Percentiles rank a stretch among this genome's conserved stretches.
Conservation (phyloP, 2,888 invertebrate genomes). For the Monochamus alternatus region DNA sequence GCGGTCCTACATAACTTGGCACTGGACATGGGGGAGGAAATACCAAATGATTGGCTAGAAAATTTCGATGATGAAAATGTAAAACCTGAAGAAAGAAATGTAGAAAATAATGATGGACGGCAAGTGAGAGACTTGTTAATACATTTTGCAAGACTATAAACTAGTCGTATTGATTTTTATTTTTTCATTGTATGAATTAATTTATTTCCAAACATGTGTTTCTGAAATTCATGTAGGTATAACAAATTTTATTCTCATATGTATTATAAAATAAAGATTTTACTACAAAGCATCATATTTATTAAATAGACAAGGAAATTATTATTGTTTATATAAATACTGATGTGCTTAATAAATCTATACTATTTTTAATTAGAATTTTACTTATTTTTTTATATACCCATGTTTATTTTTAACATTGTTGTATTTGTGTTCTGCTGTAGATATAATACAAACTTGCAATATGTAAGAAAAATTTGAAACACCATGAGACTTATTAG, state of each 20-base stretch:
- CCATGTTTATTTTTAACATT: neutral
- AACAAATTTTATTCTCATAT: neutral
- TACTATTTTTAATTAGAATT: neutral
- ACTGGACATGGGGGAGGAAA: neutral
- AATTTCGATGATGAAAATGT: neutral
- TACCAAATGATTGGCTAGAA: slow-evolving; percentile 13
- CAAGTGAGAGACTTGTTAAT: neutral
- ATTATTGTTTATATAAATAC: slow-evolving; percentile 1
- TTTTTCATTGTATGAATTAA: neutral
- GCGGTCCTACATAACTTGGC: slow-evolving; percentile 34
- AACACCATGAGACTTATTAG: no score
- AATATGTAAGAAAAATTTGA: no score
- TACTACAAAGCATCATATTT: neutral
- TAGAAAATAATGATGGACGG: slow-evolving; percentile 5
- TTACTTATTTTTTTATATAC: neutral
- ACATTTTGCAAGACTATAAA: neutral
- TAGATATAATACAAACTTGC: no score
- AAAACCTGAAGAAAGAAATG: slow-evolving; percentile 7
- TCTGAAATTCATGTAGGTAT: neutral
- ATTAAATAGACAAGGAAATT: neutral
- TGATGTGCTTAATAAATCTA: neutral
- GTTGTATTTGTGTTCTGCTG: no score
- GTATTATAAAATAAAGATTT: slow-evolving; percentile 1
- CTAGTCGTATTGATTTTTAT: neutral
- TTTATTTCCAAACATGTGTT: no score